Evolutionary conservation across 2,797 vertebrate species (phyloP), one percentile per base, ranked within the genome.

Genomic region (Pelobates cultripes): DNA sequence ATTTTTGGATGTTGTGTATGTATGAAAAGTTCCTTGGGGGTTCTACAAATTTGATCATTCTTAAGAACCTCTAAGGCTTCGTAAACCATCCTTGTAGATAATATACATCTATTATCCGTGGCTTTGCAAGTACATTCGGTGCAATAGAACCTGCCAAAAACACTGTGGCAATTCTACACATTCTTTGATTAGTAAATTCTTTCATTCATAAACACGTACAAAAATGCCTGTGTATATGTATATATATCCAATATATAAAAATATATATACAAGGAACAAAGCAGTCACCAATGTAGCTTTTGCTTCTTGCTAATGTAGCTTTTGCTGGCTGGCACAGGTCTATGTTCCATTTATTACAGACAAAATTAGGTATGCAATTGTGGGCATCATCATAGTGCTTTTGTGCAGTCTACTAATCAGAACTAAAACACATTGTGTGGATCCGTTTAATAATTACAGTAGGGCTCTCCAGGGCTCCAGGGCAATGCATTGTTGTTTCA

Each of bases 401-500:
- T 78, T 12, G 68, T 70, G 55, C 55, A 63, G 70, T 17, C 53
- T 78, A 64, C 76, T 66, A 78, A 83, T 74, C 64, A 53, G 70
- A 69, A 61, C 70, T 83, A 41, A 67, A 74, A 75, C 76, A 78
- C 81, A 83, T 83, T 83, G 71, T 73, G 63, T 69, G 43, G 66
- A 69, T 78, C 43, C 64, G 78, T 78, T 78, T 78, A 73, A 74
- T 78, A 69, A 78, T 63, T 70, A 75, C 71, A 67, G 43, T 53
- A 78, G 70, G 70, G 43, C 63, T 78, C 76, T 83, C 76, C 66
- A 70, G 81, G 81, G 71, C 66, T 28, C 28, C 28, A 28, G 28
- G 28, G 28, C 28, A 28, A 83, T 51, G 15, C 53, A 78, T 83
- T 83, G 81, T 83, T 83, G 64, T 83, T 72, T 78, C 70, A 83